Base-by-base conservation (phyloP, 2,797 vertebrate species). In the Choloepus didactylus region DNA sequence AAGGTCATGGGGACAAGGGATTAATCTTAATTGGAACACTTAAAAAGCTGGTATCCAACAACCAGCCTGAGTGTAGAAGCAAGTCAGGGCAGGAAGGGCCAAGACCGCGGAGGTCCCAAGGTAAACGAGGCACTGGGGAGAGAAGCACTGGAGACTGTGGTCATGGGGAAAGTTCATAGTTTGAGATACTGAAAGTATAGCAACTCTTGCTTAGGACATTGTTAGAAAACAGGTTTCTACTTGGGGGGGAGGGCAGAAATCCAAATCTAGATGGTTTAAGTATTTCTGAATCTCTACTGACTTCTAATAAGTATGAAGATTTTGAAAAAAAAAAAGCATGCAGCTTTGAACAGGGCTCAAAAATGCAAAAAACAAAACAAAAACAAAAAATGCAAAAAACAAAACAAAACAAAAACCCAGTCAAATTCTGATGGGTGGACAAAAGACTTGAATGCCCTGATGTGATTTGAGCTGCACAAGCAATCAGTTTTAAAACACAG, bases 311-410 rank as follows among this genome's bases (percentile, higher is more conserved):
- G 11, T 89, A 44, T n/a, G 41, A 92, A 86, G 41, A 80, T 46
- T 67, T 77, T 81, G 4, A 29, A 41, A 66, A 49, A 49, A 49
- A 49, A 49, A 35, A 35, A 49, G 10, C 62, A 38, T 60, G 35
- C 25, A 91, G 64, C 66, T 91, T 82, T 91, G 59, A 94, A 88
- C 10, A 80, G 31, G 29, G 21, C 38, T 95, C 25, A 46, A 81
- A 82, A 56, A 94, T 64, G 4, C 9, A 46, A 18, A 87, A 60
- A 77, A 35, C 35, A 35, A 35, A 35, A 35, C 35, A 35, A 35
- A 35, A 35, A 35, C 35, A 35, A 35, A 35, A 35, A 35, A 35
- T 35, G 35, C 35, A 35, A 35, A 35, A 35, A 35, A 35, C 35
- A 35, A 35, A 35, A 35, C 35, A 35, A 35, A 35, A 35, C 35